phyloP scores from a whole-genome alignment of 2,113 vertebrate genomes.

The Okapia johnstoni region DNA sequence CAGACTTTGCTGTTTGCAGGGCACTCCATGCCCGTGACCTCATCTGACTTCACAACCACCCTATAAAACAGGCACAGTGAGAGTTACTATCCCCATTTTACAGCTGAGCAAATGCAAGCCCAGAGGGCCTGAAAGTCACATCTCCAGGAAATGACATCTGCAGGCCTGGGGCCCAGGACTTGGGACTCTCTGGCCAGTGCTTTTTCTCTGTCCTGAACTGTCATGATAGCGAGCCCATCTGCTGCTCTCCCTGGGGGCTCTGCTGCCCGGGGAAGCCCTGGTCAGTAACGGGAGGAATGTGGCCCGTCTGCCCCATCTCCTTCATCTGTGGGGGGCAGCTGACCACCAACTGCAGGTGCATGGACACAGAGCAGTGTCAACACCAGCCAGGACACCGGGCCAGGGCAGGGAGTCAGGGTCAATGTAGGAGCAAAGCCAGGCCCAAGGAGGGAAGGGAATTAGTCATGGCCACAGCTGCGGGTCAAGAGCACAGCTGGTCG shows the following conservation, averaged over 20 bases:
- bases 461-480: not conserved
- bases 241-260: not conserved
- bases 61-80: conserved; percentile 34
- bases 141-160: not conserved
- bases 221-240: not conserved
- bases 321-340: not conserved
- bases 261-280: not conserved
- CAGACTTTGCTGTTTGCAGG: conserved; percentile 70
- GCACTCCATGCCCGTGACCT: conserved; percentile 65
- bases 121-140: conserved; percentile 43
- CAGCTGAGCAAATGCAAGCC: conserved; percentile 49
- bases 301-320: not conserved
- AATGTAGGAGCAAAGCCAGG: not conserved
- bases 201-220: not conserved
- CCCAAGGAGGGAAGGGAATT: not conserved
- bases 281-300: rapidly evolving
- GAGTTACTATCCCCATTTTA: conserved; percentile 29
- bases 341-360: not conserved
- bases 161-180: not conserved
- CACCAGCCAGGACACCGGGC: not conserved
- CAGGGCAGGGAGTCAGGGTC: not conserved
- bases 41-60: conserved; percentile 65
- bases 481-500: not conserved
- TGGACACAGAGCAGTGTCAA: not conserved
- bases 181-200: not conserved